Conservation (phyloP, 2,113 vertebrate species). For the Melospiza georgiana region DNA sequence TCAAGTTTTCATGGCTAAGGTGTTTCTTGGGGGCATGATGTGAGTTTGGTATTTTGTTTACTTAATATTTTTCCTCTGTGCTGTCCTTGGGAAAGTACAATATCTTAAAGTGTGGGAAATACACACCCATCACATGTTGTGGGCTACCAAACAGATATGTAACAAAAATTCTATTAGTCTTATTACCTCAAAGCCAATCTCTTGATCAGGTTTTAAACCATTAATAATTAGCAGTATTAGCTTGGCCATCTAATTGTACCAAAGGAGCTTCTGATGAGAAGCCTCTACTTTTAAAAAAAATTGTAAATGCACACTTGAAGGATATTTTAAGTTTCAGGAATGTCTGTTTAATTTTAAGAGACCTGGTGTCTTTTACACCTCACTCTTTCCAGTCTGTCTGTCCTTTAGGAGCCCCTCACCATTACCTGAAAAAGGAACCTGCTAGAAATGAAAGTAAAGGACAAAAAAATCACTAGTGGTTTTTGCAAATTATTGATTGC, state of each 20-base stretch:
- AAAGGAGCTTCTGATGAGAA: neutral
- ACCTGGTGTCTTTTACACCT: neutral
- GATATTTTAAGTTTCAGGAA: neutral
- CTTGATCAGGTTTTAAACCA: neutral
- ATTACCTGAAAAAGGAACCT: neutral
- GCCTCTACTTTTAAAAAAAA: neutral
- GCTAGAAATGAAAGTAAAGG: conserved; percentile 1
- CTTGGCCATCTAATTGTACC: neutral
- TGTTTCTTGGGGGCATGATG: neutral
- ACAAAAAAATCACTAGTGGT: neutral
- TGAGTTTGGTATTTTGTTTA: neutral
- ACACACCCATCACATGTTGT: neutral
- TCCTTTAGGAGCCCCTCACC: neutral
- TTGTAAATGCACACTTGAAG: neutral
- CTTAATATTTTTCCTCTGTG: neutral
- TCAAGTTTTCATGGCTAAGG: neutral
- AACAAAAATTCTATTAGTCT: neutral
- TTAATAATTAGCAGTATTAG: neutral
- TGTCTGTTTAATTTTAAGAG: neutral
- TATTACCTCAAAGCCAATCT: neutral
- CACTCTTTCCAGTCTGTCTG: neutral
- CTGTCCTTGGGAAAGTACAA: neutral
- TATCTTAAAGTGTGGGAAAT: neutral
- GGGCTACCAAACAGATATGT: neutral
- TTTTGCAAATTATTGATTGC: neutral